Conservation (phyloP, 2,797 vertebrate species). For the Leuciscus waleckii region DNA sequence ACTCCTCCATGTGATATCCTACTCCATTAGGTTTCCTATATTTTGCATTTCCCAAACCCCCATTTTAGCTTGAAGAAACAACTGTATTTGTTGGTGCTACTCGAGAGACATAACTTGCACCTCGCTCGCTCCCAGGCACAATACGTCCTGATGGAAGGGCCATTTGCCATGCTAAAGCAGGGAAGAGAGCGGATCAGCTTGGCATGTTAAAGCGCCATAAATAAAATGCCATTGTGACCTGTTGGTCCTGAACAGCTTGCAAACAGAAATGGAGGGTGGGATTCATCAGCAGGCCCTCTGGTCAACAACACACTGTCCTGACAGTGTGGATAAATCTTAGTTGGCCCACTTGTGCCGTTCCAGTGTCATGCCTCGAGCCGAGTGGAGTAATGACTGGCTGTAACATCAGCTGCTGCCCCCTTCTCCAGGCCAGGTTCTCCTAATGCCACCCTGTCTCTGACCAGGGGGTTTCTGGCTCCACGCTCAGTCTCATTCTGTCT, state of each 20-base stretch:
- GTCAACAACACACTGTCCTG: slow-evolving; percentile 57
- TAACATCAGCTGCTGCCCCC: slow-evolving; percentile 50
- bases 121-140: slow-evolving; percentile 49
- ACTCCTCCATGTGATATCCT: slow-evolving; percentile 17
- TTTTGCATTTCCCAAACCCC: slow-evolving; percentile 23
- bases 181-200: slow-evolving; percentile 43
- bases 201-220: slow-evolving; percentile 62
- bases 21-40: slow-evolving; percentile 40
- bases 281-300: slow-evolving; percentile 61
- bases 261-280: slow-evolving; percentile 58
- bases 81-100: slow-evolving; percentile 19
- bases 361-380: slow-evolving; percentile 49
- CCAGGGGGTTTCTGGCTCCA: slow-evolving; percentile 41
- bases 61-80: slow-evolving; percentile 51
- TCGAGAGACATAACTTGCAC: slow-evolving; percentile 46
- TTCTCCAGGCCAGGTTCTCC: slow-evolving; percentile 55
- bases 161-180: slow-evolving; percentile 44
- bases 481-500: slow-evolving; percentile 44
- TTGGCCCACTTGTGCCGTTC: slow-evolving; percentile 57
- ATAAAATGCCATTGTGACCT: slow-evolving; percentile 61
- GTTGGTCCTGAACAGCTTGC: slow-evolving; percentile 57
- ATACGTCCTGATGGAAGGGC: slow-evolving; percentile 51
- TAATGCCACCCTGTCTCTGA: slow-evolving; percentile 56
- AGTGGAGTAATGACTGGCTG: slow-evolving; percentile 57
- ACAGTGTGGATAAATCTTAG: slow-evolving; percentile 60